These are phyloP conservation scores for Dendroctonus ponderosae DNA, from an alignment of 1,140 invertebrate genomes.

Conservation along the genomic window DNA sequence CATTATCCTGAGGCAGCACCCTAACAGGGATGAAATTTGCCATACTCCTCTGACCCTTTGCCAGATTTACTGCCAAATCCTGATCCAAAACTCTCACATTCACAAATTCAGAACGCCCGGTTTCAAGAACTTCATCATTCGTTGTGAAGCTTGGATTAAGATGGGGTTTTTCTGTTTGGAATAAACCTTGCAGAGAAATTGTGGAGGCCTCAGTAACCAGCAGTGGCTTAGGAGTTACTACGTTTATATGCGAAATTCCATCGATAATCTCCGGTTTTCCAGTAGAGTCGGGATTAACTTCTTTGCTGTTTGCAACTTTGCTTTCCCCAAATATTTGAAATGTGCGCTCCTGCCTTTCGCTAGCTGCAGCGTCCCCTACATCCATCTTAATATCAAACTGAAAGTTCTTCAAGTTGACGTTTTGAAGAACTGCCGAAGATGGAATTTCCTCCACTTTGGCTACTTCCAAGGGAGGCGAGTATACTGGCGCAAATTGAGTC, in stretches of 20 bases:
- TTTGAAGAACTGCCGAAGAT: slow-evolving; percentile 2
- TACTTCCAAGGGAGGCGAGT: slow-evolving; percentile 7
- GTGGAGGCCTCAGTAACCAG: slow-evolving; percentile 58
- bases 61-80: slow-evolving; percentile 22
- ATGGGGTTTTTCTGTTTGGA: slow-evolving; percentile 53
- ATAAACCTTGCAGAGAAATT: slow-evolving; percentile 62
- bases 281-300: not conserved
- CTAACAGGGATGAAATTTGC: slow-evolving; percentile 38
- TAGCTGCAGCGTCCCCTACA: no score
- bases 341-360: slow-evolving; percentile 39
- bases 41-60: slow-evolving; percentile 10
- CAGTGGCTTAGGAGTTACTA: slow-evolving; percentile 45
- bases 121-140: slow-evolving; percentile 46
- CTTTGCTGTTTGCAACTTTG: slow-evolving; percentile 29
- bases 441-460: slow-evolving; percentile 31
- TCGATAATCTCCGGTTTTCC: slow-evolving; percentile 42
- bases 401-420: slow-evolving; percentile 26
- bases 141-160: slow-evolving; percentile 20
- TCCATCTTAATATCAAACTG: slow-evolving; percentile 19
- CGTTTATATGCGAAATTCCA: slow-evolving; percentile 44
- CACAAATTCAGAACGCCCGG: slow-evolving; percentile 43
- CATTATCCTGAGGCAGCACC: slow-evolving; percentile 39
- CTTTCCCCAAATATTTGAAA: slow-evolving; percentile 42
- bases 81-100: slow-evolving; percentile 44
- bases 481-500: slow-evolving; percentile 10